Evolutionary conservation across 2,113 vertebrate genomes (phyloP).

Genomic region (Thunnus thynnus): DNA sequence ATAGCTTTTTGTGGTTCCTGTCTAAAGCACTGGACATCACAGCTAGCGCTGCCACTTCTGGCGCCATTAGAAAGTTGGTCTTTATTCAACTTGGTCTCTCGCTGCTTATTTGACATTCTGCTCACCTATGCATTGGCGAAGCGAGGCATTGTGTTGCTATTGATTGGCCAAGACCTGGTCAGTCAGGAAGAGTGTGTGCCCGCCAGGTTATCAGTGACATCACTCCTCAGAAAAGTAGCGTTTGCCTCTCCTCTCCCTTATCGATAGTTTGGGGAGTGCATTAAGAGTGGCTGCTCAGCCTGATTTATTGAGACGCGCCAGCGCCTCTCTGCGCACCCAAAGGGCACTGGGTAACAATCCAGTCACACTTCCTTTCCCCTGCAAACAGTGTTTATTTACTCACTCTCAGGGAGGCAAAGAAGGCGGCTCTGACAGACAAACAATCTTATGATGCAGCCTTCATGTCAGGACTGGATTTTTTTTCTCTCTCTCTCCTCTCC

Average conservation of each 20-base stretch:
- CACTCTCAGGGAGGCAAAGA: slow-evolving; percentile 71
- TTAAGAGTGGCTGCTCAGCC: slow-evolving; percentile 71
- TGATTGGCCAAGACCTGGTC: slow-evolving; percentile 69
- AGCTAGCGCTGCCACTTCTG: slow-evolving; percentile 50
- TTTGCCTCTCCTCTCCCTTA: slow-evolving; percentile 64
- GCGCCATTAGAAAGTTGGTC: slow-evolving; percentile 55
- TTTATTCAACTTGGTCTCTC: slow-evolving; percentile 42
- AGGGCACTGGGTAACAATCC: slow-evolving; percentile 75
- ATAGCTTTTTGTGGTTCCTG: slow-evolving; percentile 50
- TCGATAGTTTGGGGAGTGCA: slow-evolving; percentile 78
- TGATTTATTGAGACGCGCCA: slow-evolving; percentile 76
- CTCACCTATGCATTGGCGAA: slow-evolving; percentile 72
- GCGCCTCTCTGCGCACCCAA: slow-evolving; percentile 60
- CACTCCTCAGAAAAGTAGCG: slow-evolving; percentile 61
- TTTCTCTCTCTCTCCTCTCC: slow-evolving; percentile 20
- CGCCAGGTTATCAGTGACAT: slow-evolving; percentile 78
- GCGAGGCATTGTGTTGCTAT: slow-evolving; percentile 68
- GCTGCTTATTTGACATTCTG: slow-evolving; percentile 67
- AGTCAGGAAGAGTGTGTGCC: slow-evolving; percentile 64
- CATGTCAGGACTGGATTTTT: slow-evolving; percentile 70
- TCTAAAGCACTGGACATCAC: slow-evolving; percentile 54
- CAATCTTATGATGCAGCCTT: slow-evolving; percentile 79
- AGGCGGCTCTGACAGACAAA: slow-evolving; percentile 76
- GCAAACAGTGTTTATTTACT: slow-evolving; percentile 79
- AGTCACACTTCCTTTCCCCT: slow-evolving; percentile 63